Percentiles rank a stretch among this genome's conserved stretches.
Evolutionary conservation across 2,797 vertebrate genomes (phyloP).

Genomic region (Brachymystax lenok): DNA sequence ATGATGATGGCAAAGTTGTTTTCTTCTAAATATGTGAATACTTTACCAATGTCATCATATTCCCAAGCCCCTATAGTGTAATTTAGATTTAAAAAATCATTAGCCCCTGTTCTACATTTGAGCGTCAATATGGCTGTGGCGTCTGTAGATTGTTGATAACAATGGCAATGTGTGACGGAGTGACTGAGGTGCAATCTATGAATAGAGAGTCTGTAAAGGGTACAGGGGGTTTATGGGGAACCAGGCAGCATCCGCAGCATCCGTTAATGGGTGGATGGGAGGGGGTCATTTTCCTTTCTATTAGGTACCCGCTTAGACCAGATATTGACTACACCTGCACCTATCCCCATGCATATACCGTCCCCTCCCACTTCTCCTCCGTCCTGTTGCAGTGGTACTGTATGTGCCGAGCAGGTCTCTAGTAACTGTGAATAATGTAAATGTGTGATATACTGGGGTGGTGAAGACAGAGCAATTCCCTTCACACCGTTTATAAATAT

Average conservation of each 20-base stretch:
- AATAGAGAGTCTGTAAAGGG: constrained; percentile 20
- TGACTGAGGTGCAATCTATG: no score
- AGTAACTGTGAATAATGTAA: constrained; percentile 90
- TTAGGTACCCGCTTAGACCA: constrained; percentile 62
- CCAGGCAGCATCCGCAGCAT: background rate
- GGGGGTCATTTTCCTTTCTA: constrained; percentile 38
- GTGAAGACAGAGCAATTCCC: constrained; percentile 26
- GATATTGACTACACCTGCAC: constrained; percentile 22
- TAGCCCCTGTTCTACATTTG: no score
- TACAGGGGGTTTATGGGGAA: constrained; percentile 8
- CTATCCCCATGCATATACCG: constrained; percentile 37
- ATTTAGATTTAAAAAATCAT: no score
- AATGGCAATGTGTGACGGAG: no score
- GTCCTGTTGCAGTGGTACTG: constrained; percentile 32
- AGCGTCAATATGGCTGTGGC: no score
- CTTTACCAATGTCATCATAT: no score
- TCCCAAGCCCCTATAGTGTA: no score
- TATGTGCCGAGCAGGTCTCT: constrained; percentile 64
- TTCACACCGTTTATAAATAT: constrained; percentile 53
- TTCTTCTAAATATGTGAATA: no score
- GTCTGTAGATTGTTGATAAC: no score
- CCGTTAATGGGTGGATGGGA: background rate
- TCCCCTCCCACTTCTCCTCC: constrained; percentile 34
- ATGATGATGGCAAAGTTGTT: no score
- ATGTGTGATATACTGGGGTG: constrained; percentile 59